A percentile compares a stretch with the other conserved stretches of the same genome.
Conservation (phyloP, 2,113 vertebrate species). For the Bos javanicus region DNA sequence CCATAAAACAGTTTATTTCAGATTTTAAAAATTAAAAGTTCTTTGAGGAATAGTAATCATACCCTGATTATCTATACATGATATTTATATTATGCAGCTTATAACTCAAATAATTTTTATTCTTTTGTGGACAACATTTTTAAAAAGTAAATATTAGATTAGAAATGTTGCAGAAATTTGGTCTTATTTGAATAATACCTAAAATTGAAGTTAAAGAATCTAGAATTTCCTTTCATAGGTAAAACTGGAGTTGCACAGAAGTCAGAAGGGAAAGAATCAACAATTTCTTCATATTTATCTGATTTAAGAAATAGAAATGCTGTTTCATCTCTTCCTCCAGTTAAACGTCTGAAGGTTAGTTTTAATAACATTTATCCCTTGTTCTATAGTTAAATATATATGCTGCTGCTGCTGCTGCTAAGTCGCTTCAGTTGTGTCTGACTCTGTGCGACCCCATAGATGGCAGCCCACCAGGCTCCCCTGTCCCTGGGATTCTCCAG, state of each 20-base stretch:
- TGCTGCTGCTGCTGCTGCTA: no score
- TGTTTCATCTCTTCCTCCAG: conserved; percentile 85
- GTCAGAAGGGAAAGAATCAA: conserved; percentile 76
- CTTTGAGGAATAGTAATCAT: conserved; percentile 9
- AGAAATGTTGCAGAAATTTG: conserved; percentile 45
- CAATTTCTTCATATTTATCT: conserved; percentile 88
- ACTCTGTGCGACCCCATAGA: no score
- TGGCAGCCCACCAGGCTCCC: no score
- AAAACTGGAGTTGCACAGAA: conserved; percentile 90
- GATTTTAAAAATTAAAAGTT: background rate
- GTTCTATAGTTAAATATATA: background rate
- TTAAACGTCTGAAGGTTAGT: conserved; percentile 92
- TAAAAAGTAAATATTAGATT: conserved; percentile 44
- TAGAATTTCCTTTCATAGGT: conserved; percentile 81
- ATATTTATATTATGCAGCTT: background rate
- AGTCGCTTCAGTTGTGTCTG: no score
- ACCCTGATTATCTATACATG: conserved; percentile 1
- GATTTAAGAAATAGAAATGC: conserved; percentile 91
- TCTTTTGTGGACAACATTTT: conserved; percentile 19
- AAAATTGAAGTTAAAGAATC: conserved; percentile 38
- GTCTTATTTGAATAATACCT: conserved; percentile 14
- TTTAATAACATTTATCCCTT: conserved; percentile 42
- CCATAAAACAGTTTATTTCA: conserved; percentile 51
- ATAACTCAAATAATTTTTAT: background rate
- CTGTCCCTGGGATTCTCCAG: no score